Base-by-base conservation (phyloP, 2,888 invertebrate species). In the Agonum fuliginosum region DNA sequence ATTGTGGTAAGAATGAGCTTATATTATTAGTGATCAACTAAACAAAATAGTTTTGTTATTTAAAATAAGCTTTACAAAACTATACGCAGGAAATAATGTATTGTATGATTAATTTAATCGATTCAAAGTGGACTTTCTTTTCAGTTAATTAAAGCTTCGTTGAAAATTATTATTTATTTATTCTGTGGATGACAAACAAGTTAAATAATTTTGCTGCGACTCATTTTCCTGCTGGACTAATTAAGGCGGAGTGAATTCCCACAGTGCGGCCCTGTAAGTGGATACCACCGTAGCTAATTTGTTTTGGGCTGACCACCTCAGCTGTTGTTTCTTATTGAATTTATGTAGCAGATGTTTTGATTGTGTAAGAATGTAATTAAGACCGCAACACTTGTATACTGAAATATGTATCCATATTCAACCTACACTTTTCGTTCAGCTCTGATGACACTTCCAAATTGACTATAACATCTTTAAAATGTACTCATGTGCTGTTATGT, bases 291-390 rank as follows among this genome's bases (percentile, higher is more conserved):
- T 30, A 17, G 58, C 58, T 74, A 74, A 74, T 74, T 74, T 74
- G 74, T 74, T 74, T 74, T 74, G 20, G 74, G 74, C 34, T 65
- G 74, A 22, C 74, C 74, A 74, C 62, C 65, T 65, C 67, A 67
- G 75, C 67, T 80, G 81, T 81, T 82, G 81, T 82, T 82, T 82
- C 80, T 78, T 81, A 80, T 79, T 79, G 80, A 82, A 81, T 82
- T 82, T 83, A 82, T 81, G 82, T 79, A 81, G 83, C 84, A 83
- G 84, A 83, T 84, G 84, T 83, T 84, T 83, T 84, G 83, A 84
- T 84, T 83, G 82, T 82, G 82, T 80, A 82, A 81, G 83, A 82
- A 83, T 83, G 83, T 83, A 83, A 83, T 83, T 83, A 83, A 83
- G 83, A 81, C 78, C 81, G 81, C 78, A 81, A 78, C 80, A 80